A percentile compares a stretch with the other conserved stretches of the same genome.
These are phyloP conservation scores for Neopelma chrysocephalum DNA, from an alignment of 2,797 vertebrate genomes.

Conservation along the genomic window DNA sequence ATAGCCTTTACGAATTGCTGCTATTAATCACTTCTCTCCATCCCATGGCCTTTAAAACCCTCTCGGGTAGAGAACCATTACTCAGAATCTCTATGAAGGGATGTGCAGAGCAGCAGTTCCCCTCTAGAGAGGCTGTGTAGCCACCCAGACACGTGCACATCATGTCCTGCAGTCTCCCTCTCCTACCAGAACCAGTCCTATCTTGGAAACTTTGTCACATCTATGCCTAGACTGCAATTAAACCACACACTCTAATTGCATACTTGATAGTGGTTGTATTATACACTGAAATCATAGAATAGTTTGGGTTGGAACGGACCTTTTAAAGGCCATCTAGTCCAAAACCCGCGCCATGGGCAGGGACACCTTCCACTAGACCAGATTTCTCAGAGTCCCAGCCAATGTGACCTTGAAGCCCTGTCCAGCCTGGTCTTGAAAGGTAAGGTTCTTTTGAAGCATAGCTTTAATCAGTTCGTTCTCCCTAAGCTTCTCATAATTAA, in stretches of 20 bases:
- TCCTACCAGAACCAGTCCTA: neutral
- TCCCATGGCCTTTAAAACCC: neutral
- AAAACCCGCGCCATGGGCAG: neutral
- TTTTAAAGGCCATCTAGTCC: neutral
- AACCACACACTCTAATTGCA: neutral
- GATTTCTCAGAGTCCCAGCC: neutral
- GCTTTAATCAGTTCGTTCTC: neutral
- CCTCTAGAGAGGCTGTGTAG: neutral
- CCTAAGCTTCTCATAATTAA: neutral
- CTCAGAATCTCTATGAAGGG: neutral
- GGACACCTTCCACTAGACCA: neutral
- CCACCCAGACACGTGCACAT: fast-evolving
- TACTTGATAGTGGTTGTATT: neutral
- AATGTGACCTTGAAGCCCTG: neutral
- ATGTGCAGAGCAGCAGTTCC: neutral
- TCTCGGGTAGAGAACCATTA: neutral
- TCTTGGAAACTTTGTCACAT: neutral
- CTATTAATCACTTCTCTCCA: neutral
- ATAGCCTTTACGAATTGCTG: neutral
- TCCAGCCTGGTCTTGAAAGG: neutral
- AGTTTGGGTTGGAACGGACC: neutral
- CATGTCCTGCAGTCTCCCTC: neutral
- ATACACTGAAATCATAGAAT: neutral
- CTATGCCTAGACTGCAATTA: neutral
- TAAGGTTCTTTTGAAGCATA: neutral